Evolutionary conservation across 2,797 vertebrate genomes (phyloP), one percentile per base, ranked within the genome.

Genomic region (Poecilia wingei): DNA sequence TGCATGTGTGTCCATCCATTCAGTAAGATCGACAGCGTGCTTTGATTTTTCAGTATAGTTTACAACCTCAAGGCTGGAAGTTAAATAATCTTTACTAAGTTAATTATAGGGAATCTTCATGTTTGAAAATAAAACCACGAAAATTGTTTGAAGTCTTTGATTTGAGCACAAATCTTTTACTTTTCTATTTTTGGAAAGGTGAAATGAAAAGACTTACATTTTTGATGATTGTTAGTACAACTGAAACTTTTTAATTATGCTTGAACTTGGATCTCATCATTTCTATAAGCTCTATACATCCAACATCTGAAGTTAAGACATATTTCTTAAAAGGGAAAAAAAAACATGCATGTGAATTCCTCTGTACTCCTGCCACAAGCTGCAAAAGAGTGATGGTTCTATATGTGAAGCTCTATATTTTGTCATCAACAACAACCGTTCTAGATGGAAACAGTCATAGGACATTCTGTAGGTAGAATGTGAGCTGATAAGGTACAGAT

Each of bases 1-100:
- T 55, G 33, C 49, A 8, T 80, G 73, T 64, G 76, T 72, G 78
- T 88, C 78, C 1, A 53, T n/a, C 46, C 18, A 6, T 83, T 76
- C 59, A 74, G 12, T 78, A 13, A 70, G 68, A 82, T 70, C 1
- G 39, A 77, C 59, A 75, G 33, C 53, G 49, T 68, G 28, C 72
- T 78, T 55, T 72, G 66, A 75, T 80, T 72, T 75, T 73, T 76
- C 25, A 3, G 43, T 46, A 14, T n/a, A 36, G 66, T 80, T 76
- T 46, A 72, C 10, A 33, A 66, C 36, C 41, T 76, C 0, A 6
- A 49, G 75, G 57, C 49, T 64, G 31, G 14, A 57, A 53, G 51
- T 71, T 61, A 49, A 28, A 36, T 31, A 47, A 59, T 46, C 25
- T 13, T 46, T 45, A 20, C 4, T 46, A 13, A 10, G n/a, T 12